Evolutionary conservation across 30 jellyfish, hydroid and myxozoan species (phyloP).

Genomic region (Hydractinia symbiolongicarpus): DNA sequence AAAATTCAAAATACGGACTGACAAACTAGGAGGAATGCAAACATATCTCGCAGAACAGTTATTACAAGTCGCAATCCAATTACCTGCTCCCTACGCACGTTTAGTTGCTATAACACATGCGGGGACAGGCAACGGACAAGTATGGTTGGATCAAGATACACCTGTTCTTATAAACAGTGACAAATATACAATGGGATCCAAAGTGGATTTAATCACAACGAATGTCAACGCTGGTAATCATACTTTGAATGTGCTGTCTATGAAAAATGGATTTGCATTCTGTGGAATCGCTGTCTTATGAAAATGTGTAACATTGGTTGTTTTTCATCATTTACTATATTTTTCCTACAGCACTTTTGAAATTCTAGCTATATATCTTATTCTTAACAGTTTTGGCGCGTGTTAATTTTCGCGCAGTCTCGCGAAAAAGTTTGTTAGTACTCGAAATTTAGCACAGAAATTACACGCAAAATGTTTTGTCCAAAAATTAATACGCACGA

Average conservation of each 20-base stretch:
- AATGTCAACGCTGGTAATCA: slow-evolving; percentile 80
- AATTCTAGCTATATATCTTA: no score
- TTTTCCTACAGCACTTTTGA: no score
- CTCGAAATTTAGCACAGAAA: no score
- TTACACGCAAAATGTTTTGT: no score
- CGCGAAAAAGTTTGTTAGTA: no score
- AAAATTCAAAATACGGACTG: slow-evolving; percentile 73
- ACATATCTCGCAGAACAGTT: slow-evolving; percentile 83
- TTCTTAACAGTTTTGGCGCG: no score
- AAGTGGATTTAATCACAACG: slow-evolving; percentile 68
- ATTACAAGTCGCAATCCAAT: slow-evolving; percentile 48
- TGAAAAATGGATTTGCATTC: slow-evolving; percentile 78
- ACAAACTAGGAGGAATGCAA: slow-evolving; percentile 91
- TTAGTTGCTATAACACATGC: slow-evolving; percentile 77
- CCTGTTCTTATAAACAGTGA: slow-evolving; percentile 75
- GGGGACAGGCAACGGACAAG: slow-evolving; percentile 76
- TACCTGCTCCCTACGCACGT: slow-evolving; percentile 74
- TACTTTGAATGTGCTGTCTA: slow-evolving; percentile 57
- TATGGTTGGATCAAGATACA: slow-evolving; percentile 85
- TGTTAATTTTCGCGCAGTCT: no score
- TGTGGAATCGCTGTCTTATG: slow-evolving; percentile 84
- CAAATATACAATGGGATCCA: slow-evolving; percentile 93
- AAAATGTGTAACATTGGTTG: not conserved
- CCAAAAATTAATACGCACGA: no score
- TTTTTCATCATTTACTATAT: not conserved